Conservation (phyloP, 2,113 vertebrate species). For the Oostethus manadensis region DNA sequence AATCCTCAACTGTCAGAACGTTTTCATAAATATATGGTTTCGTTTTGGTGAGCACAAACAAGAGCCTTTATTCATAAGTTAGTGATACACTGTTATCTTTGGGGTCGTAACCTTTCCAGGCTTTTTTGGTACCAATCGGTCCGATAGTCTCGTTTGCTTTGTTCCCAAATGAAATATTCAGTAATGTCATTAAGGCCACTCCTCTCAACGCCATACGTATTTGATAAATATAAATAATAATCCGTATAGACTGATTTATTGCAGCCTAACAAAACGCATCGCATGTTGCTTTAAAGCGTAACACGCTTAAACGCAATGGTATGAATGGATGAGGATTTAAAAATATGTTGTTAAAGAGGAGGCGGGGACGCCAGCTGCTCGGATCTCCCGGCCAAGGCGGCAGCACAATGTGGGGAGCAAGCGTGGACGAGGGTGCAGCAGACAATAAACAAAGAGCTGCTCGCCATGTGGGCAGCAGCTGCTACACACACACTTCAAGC, state of each 20-base stretch:
- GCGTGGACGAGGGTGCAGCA: slow-evolving; percentile 29
- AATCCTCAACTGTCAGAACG: too few species aligned
- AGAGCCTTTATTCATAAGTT: too few species aligned
- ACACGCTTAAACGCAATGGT: neutral
- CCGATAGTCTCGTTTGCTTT: too few species aligned
- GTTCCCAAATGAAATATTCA: too few species aligned
- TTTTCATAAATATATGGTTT: too few species aligned
- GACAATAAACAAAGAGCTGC: slow-evolving; percentile 64
- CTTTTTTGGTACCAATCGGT: too few species aligned
- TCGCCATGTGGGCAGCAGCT: slow-evolving; percentile 67
- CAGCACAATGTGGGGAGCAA: slow-evolving; percentile 39
- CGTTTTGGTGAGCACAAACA: too few species aligned
- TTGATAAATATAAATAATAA: too few species aligned
- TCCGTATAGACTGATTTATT: neutral
- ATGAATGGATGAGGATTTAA: neutral
- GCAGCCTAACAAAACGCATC: neutral
- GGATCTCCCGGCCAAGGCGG: neutral
- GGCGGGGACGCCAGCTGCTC: slow-evolving; percentile 10
- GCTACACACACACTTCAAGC: slow-evolving; percentile 27
- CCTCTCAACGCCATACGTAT: too few species aligned
- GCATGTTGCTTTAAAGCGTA: neutral
- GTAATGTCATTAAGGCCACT: too few species aligned
- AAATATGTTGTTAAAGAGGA: neutral
- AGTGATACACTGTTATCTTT: too few species aligned
- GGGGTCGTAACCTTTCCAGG: too few species aligned